These are phyloP conservation scores for Ageneiosus marmoratus DNA, from an alignment of 2,113 vertebrate genomes.

Conservation along the genomic window DNA sequence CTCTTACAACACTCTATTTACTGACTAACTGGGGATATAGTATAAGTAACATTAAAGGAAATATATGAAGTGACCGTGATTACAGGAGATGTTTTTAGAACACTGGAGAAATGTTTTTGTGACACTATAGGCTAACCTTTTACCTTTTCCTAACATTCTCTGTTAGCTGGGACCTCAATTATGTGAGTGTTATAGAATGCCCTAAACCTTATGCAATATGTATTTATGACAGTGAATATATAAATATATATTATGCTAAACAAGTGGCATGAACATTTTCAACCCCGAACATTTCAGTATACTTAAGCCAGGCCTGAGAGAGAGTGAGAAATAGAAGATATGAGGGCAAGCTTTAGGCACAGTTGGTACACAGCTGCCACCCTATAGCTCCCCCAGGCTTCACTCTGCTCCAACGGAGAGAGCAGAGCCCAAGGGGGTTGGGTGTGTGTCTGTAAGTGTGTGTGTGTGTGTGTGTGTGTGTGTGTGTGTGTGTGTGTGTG, in stretches of 20 bases:
- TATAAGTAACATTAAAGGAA: background rate
- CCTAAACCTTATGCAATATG: background rate
- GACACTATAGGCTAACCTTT: background rate
- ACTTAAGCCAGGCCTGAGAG: background rate
- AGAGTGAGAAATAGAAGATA: background rate
- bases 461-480: constrained; percentile 34
- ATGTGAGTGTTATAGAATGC: background rate
- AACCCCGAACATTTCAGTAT: background rate
- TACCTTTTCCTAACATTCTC: background rate
- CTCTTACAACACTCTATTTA: too few species aligned
- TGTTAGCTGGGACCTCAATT: background rate
- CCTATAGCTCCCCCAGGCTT: constrained; percentile 25
- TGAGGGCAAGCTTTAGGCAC: constrained; percentile 23
- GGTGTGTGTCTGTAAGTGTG: constrained; percentile 41
- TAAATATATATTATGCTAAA: background rate
- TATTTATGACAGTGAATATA: background rate
- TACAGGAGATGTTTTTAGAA: background rate
- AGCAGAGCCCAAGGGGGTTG: constrained; percentile 4
- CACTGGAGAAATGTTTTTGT: background rate
- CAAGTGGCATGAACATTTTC: constrained; percentile 1
- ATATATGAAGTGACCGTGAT: background rate
- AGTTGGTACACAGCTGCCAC: constrained; percentile 50
- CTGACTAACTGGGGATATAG: background rate
- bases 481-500: constrained; percentile 41
- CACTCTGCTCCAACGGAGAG: background rate